A percentile compares a stretch with the other conserved stretches of the same genome.
phyloP scores from a whole-genome alignment of 2,797 vertebrate species.

The Sarcophilus harrisii region DNA sequence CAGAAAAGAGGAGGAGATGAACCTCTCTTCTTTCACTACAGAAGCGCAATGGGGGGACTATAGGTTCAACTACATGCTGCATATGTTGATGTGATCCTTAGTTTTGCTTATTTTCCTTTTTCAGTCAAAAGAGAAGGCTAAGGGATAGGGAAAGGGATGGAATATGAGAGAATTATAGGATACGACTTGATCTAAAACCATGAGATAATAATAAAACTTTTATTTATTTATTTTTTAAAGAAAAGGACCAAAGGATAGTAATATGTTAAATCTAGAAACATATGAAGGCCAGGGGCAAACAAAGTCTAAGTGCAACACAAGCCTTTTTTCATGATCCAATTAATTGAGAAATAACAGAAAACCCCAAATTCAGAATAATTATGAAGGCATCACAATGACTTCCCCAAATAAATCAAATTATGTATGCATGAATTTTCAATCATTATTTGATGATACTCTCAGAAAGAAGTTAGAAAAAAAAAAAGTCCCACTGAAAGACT shows the following conservation, averaged over 20 bases:
- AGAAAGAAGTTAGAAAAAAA: background rate
- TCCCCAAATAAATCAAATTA: slow-evolving; percentile 41
- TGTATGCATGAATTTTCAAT: background rate
- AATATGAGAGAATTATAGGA: background rate
- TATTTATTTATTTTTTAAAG: background rate
- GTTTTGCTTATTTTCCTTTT: background rate
- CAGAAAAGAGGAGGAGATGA: background rate
- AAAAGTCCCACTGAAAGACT: background rate
- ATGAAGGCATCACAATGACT: slow-evolving; percentile 21
- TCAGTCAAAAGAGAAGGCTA: background rate
- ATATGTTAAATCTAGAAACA: background rate
- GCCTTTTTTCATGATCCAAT: slow-evolving; percentile 27
- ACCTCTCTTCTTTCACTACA: background rate
- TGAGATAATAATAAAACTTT: background rate
- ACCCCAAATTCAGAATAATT: slow-evolving; percentile 17
- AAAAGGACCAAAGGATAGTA: background rate
- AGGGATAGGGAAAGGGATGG: background rate
- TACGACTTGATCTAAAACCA: background rate
- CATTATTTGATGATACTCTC: background rate
- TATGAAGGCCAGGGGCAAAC: background rate
- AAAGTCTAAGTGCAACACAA: slow-evolving; percentile 20
- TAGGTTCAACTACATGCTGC: background rate
- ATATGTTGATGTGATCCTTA: background rate
- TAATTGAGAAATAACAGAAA: slow-evolving; percentile 35
- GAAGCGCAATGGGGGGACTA: background rate